Evolutionary conservation across 1,140 invertebrate species (phyloP).

Genomic region (Drosophila nasuta): DNA sequence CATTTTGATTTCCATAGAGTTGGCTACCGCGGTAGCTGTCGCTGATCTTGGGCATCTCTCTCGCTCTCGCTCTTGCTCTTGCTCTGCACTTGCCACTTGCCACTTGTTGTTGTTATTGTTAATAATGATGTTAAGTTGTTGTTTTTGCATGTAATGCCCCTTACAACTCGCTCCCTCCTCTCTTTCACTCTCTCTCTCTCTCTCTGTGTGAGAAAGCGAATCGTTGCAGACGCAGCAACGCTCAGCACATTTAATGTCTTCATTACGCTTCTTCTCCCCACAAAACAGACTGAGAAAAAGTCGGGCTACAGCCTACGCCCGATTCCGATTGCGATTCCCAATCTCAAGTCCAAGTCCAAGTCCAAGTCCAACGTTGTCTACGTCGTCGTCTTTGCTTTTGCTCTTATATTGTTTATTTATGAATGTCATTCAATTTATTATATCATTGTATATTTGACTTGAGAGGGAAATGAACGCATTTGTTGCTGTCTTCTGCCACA

Average conservation of each 20-base stretch:
- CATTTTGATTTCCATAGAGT: constrained; percentile 11
- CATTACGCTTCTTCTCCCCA: constrained; percentile 62
- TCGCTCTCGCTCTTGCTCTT: neutral
- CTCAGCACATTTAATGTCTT: constrained; percentile 66
- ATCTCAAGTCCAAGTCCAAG: no score
- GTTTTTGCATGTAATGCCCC: constrained; percentile 67
- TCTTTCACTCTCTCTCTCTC: no score
- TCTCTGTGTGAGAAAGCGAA: constrained; percentile 44
- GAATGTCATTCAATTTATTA: constrained; percentile 84
- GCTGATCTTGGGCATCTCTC: constrained; percentile 2
- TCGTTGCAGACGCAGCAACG: constrained; percentile 16
- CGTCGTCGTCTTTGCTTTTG: constrained; percentile 36
- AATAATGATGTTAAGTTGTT: constrained; percentile 78
- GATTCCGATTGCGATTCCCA: neutral
- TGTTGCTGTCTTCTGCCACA: constrained; percentile 44
- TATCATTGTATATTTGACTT: constrained; percentile 83
- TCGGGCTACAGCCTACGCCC: constrained; percentile 31
- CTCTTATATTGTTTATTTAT: constrained; percentile 82
- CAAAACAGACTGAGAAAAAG: neutral
- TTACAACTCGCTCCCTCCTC: neutral
- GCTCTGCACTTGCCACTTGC: constrained; percentile 52
- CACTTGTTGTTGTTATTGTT: constrained; percentile 76
- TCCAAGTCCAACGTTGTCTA: constrained; percentile 3
- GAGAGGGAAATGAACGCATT: constrained; percentile 82
- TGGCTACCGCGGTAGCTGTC: constrained; percentile 58